Evolutionary conservation across 2,888 invertebrate species (phyloP), one percentile per base, ranked within the genome.

Genomic region (Leucophenga maculata): DNA sequence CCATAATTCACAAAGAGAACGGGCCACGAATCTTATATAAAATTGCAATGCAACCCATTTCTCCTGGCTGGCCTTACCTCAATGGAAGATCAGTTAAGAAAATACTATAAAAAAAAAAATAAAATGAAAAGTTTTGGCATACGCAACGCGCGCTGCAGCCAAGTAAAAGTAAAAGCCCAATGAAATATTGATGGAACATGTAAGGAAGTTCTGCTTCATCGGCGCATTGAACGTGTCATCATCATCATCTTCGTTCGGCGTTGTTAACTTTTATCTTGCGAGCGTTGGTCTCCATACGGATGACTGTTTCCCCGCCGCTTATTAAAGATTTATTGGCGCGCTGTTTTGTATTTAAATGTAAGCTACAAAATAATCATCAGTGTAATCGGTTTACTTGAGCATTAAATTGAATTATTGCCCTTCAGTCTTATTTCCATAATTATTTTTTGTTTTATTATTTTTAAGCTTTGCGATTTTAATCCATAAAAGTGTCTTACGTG

Each of bases 371-470:
- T 68, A 68, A 60, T 68, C 68, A 62, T 48, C 50, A 68, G 59
- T 60, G 62, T 68, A 68, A 68, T 68, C 68, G 68, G 62, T 68
- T 68, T 68, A 68, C 60, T 68, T 68, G 39, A 62, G 68, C 68
- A 68, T 68, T 68, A 68, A 68, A 68, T 68, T 68, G 68, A 68
- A 59, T 68, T 68, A 68, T 68, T 50, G 54, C 68, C 62, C 13
- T 68, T 59, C 48, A 48, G 50, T 26, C 50, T 59, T 39, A 59
- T 48, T 50, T 59, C 55, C 48, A 48, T 60, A 52, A 26, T 50
- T 46, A 46, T 48, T 48, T 39, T 11, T 32, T 16, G 32, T 39
- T 11, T 60, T 60, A 39, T 39, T 32, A 59, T 60, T 52, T 6
- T 60, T 39, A 18, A 31, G 60, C 60, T 18, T 39, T 39, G 39